A percentile compares a stretch with the other conserved stretches of the same genome.
Conservation (phyloP, 2,797 vertebrate genomes). For the Microcaecilia unicolor region DNA sequence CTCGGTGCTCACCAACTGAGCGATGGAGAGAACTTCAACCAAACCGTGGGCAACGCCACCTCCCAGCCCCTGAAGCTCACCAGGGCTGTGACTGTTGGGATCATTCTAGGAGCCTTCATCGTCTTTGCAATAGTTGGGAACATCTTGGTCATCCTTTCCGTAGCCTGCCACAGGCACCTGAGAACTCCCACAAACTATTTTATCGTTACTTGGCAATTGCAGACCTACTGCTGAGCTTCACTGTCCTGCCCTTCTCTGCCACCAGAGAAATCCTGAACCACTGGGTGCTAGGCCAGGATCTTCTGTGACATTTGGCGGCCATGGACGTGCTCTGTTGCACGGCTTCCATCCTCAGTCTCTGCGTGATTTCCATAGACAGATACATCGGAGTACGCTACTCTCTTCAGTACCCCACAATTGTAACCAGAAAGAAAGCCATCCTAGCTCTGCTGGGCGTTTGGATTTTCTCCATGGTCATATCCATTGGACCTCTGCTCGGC, state of each 20-base stretch:
- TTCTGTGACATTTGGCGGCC: constrained; percentile 95
- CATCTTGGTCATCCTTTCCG: constrained; percentile 90
- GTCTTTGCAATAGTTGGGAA: constrained; percentile 89
- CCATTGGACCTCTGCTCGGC: constrained; percentile 87
- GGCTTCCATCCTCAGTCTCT: constrained; percentile 92
- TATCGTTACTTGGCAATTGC: constrained; percentile 91
- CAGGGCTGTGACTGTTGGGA: constrained; percentile 75
- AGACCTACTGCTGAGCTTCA: constrained; percentile 87
- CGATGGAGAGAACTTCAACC: constrained; percentile 56
- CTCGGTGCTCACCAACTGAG: constrained; percentile 38
- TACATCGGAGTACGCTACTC: constrained; percentile 92
- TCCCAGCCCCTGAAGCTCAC: constrained; percentile 60
- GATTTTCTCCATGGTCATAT: constrained; percentile 86
- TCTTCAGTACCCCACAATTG: constrained; percentile 86
- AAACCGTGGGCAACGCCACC: constrained; percentile 56
- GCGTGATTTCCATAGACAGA: constrained; percentile 93
- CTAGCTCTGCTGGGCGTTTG: constrained; percentile 83
- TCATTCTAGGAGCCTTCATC: constrained; percentile 89
- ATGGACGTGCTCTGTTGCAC: constrained; percentile 95
- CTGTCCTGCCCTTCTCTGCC: constrained; percentile 88
- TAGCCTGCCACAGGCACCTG: constrained; percentile 92
- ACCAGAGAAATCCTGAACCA: constrained; percentile 79
- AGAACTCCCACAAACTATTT: constrained; percentile 94
- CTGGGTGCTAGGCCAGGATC: constrained; percentile 88
- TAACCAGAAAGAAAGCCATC: constrained; percentile 82